Evolutionary conservation across 2,888 invertebrate genomes (phyloP), one percentile per base, ranked within the genome.

Genomic region (Himalopsyche anomala): DNA sequence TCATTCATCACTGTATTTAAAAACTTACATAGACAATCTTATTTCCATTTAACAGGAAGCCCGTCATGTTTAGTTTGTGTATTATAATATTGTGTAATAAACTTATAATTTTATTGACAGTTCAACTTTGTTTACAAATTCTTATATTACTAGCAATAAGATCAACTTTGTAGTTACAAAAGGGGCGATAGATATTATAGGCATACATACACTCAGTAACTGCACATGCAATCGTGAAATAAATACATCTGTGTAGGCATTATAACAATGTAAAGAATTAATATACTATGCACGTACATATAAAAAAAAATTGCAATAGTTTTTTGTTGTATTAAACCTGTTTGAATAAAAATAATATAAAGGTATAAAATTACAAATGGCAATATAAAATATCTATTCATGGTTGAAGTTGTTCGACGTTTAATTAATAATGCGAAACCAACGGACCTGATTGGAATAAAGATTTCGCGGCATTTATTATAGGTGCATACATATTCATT

Each of bases 261-360:
- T 15, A 51, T 15, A 51, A 51, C 15, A 51, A 51, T 45, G 5
- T 51, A 15, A 15, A 51, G 15, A 51, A 51, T 51, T 45, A 45
- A 8, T 45, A 51, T 4, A 51, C 15, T 45, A 45, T 51, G 5
- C 15, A 51, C 51, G 51, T 51, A 51, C 3, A 3, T 15, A 51
- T 4, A 51, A 4, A 51, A 15, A 51, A 5, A 51, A 5, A 15
- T 12, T 51, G 4, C 51, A 51, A 51, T 51, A 51, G 15, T 51
- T 51, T 8, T 51, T 51, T 51, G 15, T 15, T 51, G 51, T 51
- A 15, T 19, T 8, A 62, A 62, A 62, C 62, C 62, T 62, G 19
- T 62, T 62, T 62, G 62, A 62, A 62, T 62, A 62, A 56, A 17
- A 56, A 62, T 28, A n/a, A 62, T 19, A 62, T 56, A 56, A 51